These are phyloP conservation scores for Pedicia rivosa DNA, from an alignment of 2,888 invertebrate species.

Conservation along the genomic window DNA sequence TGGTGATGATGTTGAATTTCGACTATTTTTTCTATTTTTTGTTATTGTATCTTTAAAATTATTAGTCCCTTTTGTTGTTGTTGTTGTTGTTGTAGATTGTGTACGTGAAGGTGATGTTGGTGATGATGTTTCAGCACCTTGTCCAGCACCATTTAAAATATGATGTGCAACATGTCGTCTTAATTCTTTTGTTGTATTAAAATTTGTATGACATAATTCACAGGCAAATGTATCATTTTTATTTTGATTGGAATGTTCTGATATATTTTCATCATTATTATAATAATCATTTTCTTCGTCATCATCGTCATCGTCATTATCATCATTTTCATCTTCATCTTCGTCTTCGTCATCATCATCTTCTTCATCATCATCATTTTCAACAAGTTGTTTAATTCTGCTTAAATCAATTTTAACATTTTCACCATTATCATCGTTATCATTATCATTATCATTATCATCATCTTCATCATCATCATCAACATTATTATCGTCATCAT, in stretches of 20 bases:
- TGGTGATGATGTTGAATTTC: too few relatives aligned
- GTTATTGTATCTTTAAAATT: too few relatives aligned
- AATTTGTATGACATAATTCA: constrained; percentile 29
- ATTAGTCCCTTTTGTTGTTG: too few relatives aligned
- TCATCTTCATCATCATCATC: constrained; percentile 1
- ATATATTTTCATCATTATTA: constrained; percentile 48
- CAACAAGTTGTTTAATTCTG: constrained; percentile 10
- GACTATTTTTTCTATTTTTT: too few relatives aligned
- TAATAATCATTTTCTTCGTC: constrained; percentile 1
- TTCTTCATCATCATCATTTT: background rate
- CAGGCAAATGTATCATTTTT: constrained; percentile 23
- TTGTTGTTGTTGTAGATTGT: too few relatives aligned
- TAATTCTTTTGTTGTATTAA: constrained; percentile 26
- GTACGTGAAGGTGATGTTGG: too few relatives aligned
- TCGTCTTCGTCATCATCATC: constrained; percentile 11
- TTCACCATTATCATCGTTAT: constrained; percentile 12
- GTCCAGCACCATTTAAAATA: constrained; percentile 27
- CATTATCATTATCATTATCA: constrained; percentile 5
- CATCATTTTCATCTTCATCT: constrained; percentile 12
- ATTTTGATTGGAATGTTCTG: background rate
- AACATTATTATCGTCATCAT: constrained; percentile 6
- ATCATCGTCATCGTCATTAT: constrained; percentile 5
- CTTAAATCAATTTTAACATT: constrained; percentile 13
- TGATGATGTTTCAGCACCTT: background rate
- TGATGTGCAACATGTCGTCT: constrained; percentile 30